These are phyloP conservation scores for Drymodes brunneopygia DNA, from an alignment of 2,113 vertebrate genomes.

Conservation along the genomic window DNA sequence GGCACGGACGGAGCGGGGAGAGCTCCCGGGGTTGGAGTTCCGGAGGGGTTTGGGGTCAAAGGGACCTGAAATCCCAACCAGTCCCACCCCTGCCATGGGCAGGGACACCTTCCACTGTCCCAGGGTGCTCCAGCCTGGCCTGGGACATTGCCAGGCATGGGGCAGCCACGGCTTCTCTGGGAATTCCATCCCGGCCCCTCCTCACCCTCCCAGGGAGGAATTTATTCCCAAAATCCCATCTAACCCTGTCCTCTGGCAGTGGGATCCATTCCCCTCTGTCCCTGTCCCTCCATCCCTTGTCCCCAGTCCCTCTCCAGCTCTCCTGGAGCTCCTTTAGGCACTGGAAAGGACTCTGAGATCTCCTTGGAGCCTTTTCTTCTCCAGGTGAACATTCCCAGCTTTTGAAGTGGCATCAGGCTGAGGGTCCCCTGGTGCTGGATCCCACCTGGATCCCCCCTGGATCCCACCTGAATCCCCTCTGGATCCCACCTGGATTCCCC, in stretches of 20 bases:
- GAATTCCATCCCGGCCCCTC: background rate
- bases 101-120: background rate
- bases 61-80: background rate
- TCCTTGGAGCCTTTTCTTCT: background rate
- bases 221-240: background rate
- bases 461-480: accelerated
- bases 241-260: background rate
- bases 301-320: background rate
- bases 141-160: background rate
- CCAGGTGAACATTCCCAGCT: background rate
- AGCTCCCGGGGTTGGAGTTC: accelerated
- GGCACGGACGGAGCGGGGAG: accelerated
- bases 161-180: background rate
- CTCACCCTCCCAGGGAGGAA: background rate
- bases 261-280: background rate
- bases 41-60: background rate
- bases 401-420: background rate
- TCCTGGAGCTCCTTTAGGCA: background rate
- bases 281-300: background rate
- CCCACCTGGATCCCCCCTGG: accelerated
- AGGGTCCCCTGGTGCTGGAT: background rate
- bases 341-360: no score
- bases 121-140: background rate
- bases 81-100: accelerated
- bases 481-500: background rate